Base-by-base conservation (phyloP, 2,113 vertebrate genomes). In the Cercocebus atys region DNA sequence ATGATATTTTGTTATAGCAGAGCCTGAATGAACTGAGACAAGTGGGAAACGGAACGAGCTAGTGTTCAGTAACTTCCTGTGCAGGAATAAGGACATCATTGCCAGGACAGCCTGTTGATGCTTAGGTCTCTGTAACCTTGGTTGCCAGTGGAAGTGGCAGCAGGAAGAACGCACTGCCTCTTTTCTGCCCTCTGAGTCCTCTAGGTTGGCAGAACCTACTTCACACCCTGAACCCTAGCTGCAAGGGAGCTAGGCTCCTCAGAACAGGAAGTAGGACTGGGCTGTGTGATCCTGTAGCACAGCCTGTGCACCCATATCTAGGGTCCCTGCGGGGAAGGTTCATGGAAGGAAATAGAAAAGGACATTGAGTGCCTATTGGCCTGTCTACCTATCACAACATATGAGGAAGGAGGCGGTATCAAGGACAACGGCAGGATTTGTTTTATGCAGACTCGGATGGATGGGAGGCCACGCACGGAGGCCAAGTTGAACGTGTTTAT, bases 251-350 rank as follows among this genome's bases (percentile, higher is more conserved):
- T 32, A 6, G 64, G 40, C 55, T 27, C 13, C 32, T 27, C 32
- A 27, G 59, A 59, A 45, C 0, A 9, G 16, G 35, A 13, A 8
- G 11, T 0, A 70, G 30, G 57, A 5, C 50, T 52, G 25, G 23
- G 0, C 2, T 1, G 1, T 50, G 1, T 18, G 57, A 73, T 16
- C 3, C 0, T 12, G n/a, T 18, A n/a, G 30, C n/a, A 1, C 61
- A 30, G 17, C 4, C 32, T 11, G 64, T 2, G 13, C 25, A 12
- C 23, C 40, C 2, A 0, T 18, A 32, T 40, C 52, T 61, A 10
- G 17, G 12, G 50, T 43, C 35, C 72, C 47, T 1, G 5, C 1
- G 1, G 12, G 64, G 43, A 79, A 57, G 66, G 18, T 30, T 30
- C 27, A 52, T 1, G 20, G 73, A 80, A 57, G 47, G 22, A 72